phyloP scores from a whole-genome alignment of 2,113 vertebrate species.

The Electrona antarctica region DNA sequence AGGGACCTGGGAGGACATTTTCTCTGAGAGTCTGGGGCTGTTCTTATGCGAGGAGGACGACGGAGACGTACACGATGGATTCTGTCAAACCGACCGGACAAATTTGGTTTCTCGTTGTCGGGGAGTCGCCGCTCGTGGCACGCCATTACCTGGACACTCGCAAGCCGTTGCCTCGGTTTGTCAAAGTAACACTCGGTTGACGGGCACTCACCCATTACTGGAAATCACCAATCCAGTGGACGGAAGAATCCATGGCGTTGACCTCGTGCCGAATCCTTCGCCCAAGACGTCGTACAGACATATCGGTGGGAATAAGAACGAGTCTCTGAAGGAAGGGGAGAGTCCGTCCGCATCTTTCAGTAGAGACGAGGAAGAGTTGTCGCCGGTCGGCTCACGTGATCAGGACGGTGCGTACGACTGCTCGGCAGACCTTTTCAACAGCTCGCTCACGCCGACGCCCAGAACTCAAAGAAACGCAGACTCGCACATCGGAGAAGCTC shows the following conservation, averaged over 20 bases:
- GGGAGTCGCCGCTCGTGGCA: not conserved
- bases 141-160: not conserved
- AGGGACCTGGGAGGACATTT: slow-evolving; percentile 57
- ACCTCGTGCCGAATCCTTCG: not conserved
- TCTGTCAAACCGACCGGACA: not conserved
- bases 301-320: not conserved
- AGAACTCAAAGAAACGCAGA: not conserved
- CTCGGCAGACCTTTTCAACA: slow-evolving; percentile 69
- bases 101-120: not conserved
- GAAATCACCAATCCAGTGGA: slow-evolving; percentile 27
- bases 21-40: slow-evolving; percentile 67
- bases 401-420: slow-evolving; percentile 55
- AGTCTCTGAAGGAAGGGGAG: not conserved
- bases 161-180: not conserved
- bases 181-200: slow-evolving; percentile 4
- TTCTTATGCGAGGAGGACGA: slow-evolving; percentile 53
- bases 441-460: slow-evolving; percentile 14
- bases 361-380: slow-evolving; percentile 14
- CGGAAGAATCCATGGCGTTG: not conserved
- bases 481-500: not conserved
- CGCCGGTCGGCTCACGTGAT: not conserved
- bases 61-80: slow-evolving; percentile 19
- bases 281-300: not conserved
- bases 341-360: slow-evolving; percentile 3
- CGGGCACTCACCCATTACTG: not conserved